Conservation (phyloP, 2,797 vertebrate genomes). For the Ataeniobius toweri region DNA sequence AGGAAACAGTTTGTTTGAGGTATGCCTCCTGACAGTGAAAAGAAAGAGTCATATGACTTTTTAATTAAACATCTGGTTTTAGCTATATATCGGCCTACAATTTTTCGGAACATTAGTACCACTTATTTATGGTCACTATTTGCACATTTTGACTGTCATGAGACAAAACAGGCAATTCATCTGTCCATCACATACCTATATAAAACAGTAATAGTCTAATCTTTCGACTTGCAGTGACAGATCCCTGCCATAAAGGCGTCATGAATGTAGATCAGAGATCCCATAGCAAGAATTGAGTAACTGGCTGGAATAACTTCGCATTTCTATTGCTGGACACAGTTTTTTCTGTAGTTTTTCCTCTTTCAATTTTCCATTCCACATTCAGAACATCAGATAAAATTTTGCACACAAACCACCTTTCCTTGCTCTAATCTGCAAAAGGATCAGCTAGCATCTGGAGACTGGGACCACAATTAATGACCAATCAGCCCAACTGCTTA, state of each 20-base stretch:
- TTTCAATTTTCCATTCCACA: constrained; percentile 13
- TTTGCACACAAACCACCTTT: constrained; percentile 14
- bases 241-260: background rate
- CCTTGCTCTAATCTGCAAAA: too few relatives aligned
- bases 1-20: too few relatives aligned
- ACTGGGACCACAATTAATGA: constrained; percentile 39
- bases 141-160: background rate
- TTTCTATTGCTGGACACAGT: background rate
- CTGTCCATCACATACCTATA: constrained; percentile 12
- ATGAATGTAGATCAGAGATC: constrained; percentile 5
- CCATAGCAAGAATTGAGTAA: constrained; percentile 3
- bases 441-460: background rate
- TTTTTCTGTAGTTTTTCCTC: constrained; percentile 12
- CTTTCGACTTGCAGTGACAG: constrained; percentile 7
- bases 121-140: background rate
- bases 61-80: too few relatives aligned
- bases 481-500: constrained; percentile 32
- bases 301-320: background rate
- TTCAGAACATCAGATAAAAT: constrained; percentile 15
- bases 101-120: too few relatives aligned
- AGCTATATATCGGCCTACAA: too few relatives aligned
- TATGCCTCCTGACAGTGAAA: too few relatives aligned
- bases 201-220: background rate
- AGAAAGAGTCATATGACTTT: too few relatives aligned
- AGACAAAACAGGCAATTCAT: background rate